Base-by-base conservation (phyloP, 2,888 invertebrate species). In the Opisthograptis luteolata region DNA sequence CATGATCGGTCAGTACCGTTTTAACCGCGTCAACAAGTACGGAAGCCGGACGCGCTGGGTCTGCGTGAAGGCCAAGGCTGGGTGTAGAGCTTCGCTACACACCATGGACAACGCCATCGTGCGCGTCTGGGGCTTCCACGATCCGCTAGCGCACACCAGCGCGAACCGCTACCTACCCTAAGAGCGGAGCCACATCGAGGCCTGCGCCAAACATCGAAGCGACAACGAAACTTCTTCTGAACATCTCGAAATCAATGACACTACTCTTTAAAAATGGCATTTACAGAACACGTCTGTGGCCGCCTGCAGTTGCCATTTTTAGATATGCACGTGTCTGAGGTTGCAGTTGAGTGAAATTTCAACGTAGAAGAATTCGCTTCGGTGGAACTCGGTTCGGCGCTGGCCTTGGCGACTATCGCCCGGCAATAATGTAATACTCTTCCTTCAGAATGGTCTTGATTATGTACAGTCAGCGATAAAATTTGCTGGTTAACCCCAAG, bases 101-200 rank as follows among this genome's bases (percentile, higher is more conserved):
- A 90, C 90, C 2, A 81, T 83, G 82, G 87, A 90, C 60, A 89
- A 89, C 53, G 87, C 87, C 4, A 88, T 90, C 48, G 89, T 90
- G 6, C 73, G 88, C 13, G 89, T 90, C 4, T 88, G 88, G 88
- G 87, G 89, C 9, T 84, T 87, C 62, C 89, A 90, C 61, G 84
- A 89, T 47, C 86, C 89, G 1, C 56, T 75, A 42, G 89, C 89
- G 0, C 89, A 90, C 50, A 87, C 86, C 1, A 89, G 85, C 51
- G 87, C 89, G 7, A 89, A 90, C 49, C 77, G 89, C 42, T 89
- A 87, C 58, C 84, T 66, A 70, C 51, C 41, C 8, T 58, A 53
- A 34, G 31, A 45, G 15, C 25, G 10, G 15, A 10, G 10, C 15
- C 14, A 14, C 17, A 14, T 34, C 7, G 8, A 7, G 17, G 4